phyloP scores from a whole-genome alignment of 1,140 invertebrate species.

The Lepidotrigona ventralis region DNA sequence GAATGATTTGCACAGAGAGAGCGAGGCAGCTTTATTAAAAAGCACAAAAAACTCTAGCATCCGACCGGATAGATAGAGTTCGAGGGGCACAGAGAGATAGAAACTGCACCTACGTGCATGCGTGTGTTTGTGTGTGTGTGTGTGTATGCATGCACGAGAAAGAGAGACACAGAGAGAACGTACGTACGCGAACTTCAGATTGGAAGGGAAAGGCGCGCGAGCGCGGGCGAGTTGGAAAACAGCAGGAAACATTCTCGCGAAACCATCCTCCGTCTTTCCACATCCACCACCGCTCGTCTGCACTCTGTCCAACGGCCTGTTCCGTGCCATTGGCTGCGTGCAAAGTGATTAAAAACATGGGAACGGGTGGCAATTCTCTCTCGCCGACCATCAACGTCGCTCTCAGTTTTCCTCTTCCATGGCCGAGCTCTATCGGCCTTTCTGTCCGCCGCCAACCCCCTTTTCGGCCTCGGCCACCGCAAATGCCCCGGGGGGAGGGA shows the following conservation, averaged over 20 bases:
- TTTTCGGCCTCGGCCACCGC: slow-evolving; percentile 56
- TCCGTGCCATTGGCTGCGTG: slow-evolving; percentile 64
- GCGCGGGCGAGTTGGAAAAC: slow-evolving; percentile 21
- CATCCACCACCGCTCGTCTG: no score
- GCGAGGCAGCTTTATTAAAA: slow-evolving; percentile 39
- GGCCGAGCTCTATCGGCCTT: slow-evolving; percentile 26
- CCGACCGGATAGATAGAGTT: slow-evolving; percentile 25
- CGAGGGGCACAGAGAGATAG: background rate
- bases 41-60: slow-evolving; percentile 5
- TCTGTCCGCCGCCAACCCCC: slow-evolving; percentile 29
- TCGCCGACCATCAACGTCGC: background rate
- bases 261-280: slow-evolving; percentile 13
- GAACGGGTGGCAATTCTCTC: slow-evolving; percentile 35
- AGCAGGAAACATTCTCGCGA: slow-evolving; percentile 52
- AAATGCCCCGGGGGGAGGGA: slow-evolving; percentile 59
- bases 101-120: background rate
- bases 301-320: slow-evolving; percentile 21
- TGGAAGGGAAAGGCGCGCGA: background rate
- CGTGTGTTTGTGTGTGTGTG: no score
- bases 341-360: slow-evolving; percentile 68
- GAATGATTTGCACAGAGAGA: background rate
- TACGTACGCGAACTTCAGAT: background rate
- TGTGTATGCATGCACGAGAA: no score
- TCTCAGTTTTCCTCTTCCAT: slow-evolving; percentile 40
- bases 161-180: background rate